Evolutionary conservation across 2,888 invertebrate genomes (phyloP).

Genomic region (Neoscelio sp.): DNA sequence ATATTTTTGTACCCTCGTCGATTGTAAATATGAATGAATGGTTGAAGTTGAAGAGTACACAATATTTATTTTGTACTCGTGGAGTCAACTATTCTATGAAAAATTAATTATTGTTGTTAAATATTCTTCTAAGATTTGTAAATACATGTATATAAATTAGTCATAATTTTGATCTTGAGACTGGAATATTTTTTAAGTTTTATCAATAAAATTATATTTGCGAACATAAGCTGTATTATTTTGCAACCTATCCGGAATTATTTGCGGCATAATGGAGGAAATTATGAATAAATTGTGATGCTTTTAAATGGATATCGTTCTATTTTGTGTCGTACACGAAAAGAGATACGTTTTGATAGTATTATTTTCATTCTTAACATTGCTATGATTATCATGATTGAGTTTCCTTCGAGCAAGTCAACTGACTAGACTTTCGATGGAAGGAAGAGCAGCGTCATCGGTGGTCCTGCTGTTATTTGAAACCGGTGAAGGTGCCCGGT

Average conservation of each 20-base stretch:
- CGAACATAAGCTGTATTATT: not conserved
- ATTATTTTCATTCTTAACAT: conserved; percentile 64
- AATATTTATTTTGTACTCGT: not conserved
- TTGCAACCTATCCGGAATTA: not conserved
- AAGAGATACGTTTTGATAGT: conserved; percentile 59
- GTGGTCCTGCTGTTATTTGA: conserved; percentile 82
- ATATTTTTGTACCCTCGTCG: conserved; percentile 30
- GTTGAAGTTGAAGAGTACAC: too few relatives aligned
- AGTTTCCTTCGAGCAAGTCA: conserved; percentile 60
- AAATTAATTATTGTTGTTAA: conserved; percentile 2
- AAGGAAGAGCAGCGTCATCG: conserved; percentile 77
- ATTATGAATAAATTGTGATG: not conserved
- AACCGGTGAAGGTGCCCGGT: conserved; percentile 81
- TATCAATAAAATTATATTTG: conserved; percentile 26
- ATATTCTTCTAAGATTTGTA: conserved; percentile 27
- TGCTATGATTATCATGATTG: conserved; percentile 64
- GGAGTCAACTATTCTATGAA: not conserved
- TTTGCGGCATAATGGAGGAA: too few relatives aligned
- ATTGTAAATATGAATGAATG: conserved; percentile 39
- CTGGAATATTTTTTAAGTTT: conserved; percentile 34
- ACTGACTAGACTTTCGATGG: conserved; percentile 65
- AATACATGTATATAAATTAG: conserved; percentile 39
- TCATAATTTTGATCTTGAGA: conserved; percentile 27
- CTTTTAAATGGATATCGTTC: conserved; percentile 35
- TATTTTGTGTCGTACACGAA: conserved; percentile 53